Evolutionary conservation across 2,113 vertebrate species (phyloP).

Genomic region (Microcebus griseorufus): DNA sequence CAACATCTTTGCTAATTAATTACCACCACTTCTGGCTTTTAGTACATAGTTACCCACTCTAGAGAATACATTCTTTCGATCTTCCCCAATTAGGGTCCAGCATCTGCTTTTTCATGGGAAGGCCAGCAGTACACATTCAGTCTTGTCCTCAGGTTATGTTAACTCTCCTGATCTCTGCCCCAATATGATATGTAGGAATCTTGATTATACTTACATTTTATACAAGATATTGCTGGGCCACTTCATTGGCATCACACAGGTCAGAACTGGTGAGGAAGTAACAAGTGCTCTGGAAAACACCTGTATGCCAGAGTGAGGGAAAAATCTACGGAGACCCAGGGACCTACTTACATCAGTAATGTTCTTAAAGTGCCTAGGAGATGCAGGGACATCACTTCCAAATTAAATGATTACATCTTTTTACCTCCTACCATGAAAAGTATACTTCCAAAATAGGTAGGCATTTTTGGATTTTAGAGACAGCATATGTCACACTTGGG

Average conservation of each 20-base stretch:
- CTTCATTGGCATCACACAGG: not conserved
- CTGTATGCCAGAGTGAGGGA: not conserved
- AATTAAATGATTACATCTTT: not conserved
- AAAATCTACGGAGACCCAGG: not conserved
- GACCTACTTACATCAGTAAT: not conserved
- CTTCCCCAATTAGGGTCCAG: not conserved
- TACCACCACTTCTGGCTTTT: not conserved
- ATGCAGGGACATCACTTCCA: not conserved
- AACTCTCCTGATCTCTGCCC: not conserved
- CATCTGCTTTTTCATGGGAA: not conserved
- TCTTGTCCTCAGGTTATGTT: not conserved
- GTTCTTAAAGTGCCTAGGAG: not conserved
- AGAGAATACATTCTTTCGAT: not conserved
- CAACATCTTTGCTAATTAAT: not conserved
- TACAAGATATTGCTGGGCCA: not conserved
- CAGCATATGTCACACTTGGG: not conserved
- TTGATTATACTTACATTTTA: not conserved
- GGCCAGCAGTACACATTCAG: not conserved
- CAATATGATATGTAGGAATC: not conserved
- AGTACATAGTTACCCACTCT: not conserved
- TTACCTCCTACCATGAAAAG: not conserved
- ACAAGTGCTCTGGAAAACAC: not conserved
- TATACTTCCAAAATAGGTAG: not conserved
- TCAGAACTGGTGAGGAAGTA: not conserved
- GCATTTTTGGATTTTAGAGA: not conserved